Conservation (phyloP, 2,888 invertebrate species). For the Erebia aethiops region DNA sequence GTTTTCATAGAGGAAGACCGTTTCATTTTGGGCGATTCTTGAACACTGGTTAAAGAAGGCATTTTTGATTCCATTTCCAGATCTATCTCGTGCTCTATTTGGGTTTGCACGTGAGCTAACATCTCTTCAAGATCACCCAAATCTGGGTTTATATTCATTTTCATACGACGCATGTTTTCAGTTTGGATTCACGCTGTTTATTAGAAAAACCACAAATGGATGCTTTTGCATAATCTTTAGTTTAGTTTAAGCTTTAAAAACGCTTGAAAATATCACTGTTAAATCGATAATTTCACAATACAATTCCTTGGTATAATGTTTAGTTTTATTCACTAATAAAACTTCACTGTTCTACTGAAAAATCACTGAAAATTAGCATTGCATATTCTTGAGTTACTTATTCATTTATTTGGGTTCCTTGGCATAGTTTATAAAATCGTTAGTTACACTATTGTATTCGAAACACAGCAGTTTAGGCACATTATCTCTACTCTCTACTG, state of each 20-base stretch:
- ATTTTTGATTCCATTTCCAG: conserved; percentile 67
- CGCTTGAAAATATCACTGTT: not conserved
- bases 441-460: not conserved
- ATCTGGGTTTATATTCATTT: conserved; percentile 71
- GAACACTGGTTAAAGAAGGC: conserved; percentile 64
- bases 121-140: conserved; percentile 77
- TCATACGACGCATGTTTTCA: conserved; percentile 64
- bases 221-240: not conserved
- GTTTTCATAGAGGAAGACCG: conserved; percentile 60
- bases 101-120: conserved; percentile 76
- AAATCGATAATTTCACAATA: not conserved
- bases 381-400: not conserved
- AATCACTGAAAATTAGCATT: not conserved
- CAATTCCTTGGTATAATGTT: not conserved
- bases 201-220: no score
- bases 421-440: not conserved
- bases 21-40: conserved; percentile 69
- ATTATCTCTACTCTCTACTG: not conserved
- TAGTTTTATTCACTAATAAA: not conserved
- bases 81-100: conserved; percentile 75
- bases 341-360: not conserved
- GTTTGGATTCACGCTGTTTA: conserved; percentile 20
- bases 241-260: not conserved
- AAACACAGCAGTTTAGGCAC: not conserved
- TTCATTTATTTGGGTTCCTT: not conserved